Evolutionary conservation across 2,888 invertebrate species (phyloP), one percentile per base, ranked within the genome.

Genomic region (Linhomoeus sp.): DNA sequence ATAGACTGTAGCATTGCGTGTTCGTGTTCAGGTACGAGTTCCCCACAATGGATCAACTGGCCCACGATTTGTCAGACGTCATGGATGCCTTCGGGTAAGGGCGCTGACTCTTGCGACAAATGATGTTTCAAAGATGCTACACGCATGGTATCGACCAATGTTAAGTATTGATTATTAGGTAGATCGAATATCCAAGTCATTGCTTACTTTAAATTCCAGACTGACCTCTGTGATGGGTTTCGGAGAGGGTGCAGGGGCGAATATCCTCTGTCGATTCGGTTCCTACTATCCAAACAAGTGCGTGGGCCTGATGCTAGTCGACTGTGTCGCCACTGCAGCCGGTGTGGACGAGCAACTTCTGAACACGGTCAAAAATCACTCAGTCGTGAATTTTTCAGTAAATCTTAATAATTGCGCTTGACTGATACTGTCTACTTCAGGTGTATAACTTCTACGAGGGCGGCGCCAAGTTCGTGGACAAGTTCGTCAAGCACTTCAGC

Each of bases 211-310:
- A 22, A 7, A 26, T 58, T 61, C 42, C 57, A 69, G 68, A 66
- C 76, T 84, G 19, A 78, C 78, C 56, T 79, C 81, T 63, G 80
- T 81, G 7, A 78, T 84, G 44, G 80, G 81, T 1, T 67, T 84
- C 42, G 84, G 83, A 1, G 83, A 83, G 63, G 83, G 83, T 2
- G 83, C 82, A 1, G 83, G 83, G 0, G 83, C 83, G 48, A 83
- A 83, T 67, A 77, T 82, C 41, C 68, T 82, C 43, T 79, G 81
- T 1, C 74, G 83, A 52, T 83, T 82, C 63, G 83, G 58, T 5
- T 55, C 82, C 58, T 79, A 78, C 22, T 78, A 82, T 66, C 78
- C 81, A 0, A 72, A 77, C 15, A 72, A 81, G 37, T 76, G 77
- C 35, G 70, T 81, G 48, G 83, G 83, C 23, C 73, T 82, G 24